phyloP scores from a whole-genome alignment of 2,888 invertebrate species.

The Phymatocera aterrima region DNA sequence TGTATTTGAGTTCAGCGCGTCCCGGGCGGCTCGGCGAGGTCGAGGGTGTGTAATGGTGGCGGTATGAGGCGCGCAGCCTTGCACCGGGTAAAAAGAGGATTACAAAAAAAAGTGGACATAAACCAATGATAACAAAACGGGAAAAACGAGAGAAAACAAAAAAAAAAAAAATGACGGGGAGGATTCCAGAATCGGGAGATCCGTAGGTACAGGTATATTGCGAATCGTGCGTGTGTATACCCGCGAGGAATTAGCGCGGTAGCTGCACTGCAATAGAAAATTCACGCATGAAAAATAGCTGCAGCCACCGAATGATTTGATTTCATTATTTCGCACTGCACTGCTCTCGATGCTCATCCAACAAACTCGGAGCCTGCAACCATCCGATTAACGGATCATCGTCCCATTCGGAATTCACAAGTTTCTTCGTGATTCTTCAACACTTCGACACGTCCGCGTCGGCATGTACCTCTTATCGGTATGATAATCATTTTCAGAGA shows the following conservation, averaged over 20 bases:
- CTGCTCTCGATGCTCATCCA: neutral
- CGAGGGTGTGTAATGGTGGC: constrained; percentile 12
- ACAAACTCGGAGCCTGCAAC: neutral
- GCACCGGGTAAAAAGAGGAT: constrained; percentile 18
- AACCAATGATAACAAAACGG: neutral
- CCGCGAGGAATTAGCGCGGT: constrained; percentile 39
- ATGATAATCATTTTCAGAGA: neutral
- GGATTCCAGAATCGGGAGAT: constrained; percentile 41
- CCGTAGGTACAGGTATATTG: neutral
- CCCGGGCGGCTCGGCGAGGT: constrained; percentile 18
- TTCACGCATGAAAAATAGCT: constrained; percentile 73
- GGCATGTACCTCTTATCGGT: neutral
- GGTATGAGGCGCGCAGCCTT: constrained; percentile 11
- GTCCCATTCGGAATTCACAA: neutral
- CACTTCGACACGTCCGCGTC: neutral
- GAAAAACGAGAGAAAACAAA: neutral
- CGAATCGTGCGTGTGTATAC: constrained; percentile 10
- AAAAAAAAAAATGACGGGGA: neutral
- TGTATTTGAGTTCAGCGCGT: constrained; percentile 22
- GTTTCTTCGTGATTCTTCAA: neutral
- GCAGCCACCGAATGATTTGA: constrained; percentile 70
- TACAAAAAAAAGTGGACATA: neutral
- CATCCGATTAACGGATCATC: constrained; percentile 1
- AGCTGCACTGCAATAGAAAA: constrained; percentile 61
- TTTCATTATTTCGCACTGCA: constrained; percentile 68